Percentiles rank a stretch among this genome's conserved stretches.
phyloP scores from a whole-genome alignment of 1,140 invertebrate species.

The Limonius californicus region DNA sequence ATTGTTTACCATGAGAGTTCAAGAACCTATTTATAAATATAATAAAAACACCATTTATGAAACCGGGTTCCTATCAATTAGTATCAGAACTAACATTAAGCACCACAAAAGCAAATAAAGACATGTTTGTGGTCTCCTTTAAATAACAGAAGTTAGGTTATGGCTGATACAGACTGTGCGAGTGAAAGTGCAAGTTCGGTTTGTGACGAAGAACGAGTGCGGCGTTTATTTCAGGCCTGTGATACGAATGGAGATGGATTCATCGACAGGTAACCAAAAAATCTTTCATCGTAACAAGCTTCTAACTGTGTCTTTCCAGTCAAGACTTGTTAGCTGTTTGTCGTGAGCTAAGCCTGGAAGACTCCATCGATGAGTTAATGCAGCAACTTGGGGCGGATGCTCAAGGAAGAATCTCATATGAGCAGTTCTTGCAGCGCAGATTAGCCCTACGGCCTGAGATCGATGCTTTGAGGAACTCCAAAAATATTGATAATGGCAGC shows the following conservation, averaged over 20 bases:
- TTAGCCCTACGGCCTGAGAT: conserved; percentile 58
- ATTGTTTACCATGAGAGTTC: no score
- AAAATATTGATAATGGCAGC: conserved; percentile 58
- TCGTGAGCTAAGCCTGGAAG: conserved; percentile 61
- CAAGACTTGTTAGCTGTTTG: conserved; percentile 64
- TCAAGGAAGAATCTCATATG: conserved; percentile 61
- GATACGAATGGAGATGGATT: conserved; percentile 68
- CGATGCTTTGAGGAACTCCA: conserved; percentile 54
- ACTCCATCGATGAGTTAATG: conserved; percentile 64
- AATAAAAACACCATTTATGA: no score
- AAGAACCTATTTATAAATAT: no score
- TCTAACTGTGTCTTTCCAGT: conserved; percentile 49
- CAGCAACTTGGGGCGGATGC: conserved; percentile 62
- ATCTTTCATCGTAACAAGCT: no score
- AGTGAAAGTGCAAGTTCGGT: conserved; percentile 53
- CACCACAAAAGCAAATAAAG: no score
- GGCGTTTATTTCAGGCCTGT: conserved; percentile 64
- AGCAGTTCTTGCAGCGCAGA: conserved; percentile 61
- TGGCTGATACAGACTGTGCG: conserved; percentile 46
- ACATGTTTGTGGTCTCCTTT: no score
- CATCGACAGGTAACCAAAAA: conserved; percentile 59
- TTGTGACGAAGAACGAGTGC: conserved; percentile 63
- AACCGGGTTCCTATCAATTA: no score
- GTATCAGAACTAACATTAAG: no score
- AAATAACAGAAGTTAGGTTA: conserved; percentile 32